phyloP scores from a whole-genome alignment of 2,113 vertebrate species.

The Australoheros scitulus region DNA sequence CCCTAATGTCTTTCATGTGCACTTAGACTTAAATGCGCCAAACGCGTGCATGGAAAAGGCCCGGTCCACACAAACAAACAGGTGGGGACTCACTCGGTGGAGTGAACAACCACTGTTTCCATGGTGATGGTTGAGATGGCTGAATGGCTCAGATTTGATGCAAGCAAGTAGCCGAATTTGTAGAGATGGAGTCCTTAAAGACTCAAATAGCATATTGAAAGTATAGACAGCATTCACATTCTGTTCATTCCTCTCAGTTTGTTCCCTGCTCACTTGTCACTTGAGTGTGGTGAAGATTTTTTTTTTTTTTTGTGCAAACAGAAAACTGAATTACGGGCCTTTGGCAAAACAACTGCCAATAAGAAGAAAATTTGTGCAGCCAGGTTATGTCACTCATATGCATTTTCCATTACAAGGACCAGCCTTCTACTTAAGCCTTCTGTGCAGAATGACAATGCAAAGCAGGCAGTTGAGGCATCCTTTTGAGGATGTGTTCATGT shows the following conservation, averaged over 20 bases:
- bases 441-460: constrained; percentile 29
- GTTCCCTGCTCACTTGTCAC: constrained; percentile 6
- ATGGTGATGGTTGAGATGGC: constrained; percentile 64
- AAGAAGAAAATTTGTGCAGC: neutral
- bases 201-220: constrained; percentile 10
- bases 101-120: constrained; percentile 65
- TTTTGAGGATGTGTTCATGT: constrained; percentile 54
- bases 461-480: constrained; percentile 22
- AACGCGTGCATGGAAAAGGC: constrained; percentile 37
- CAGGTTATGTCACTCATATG: neutral
- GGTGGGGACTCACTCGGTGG: constrained; percentile 18
- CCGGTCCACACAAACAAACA: constrained; percentile 45
- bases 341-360: neutral
- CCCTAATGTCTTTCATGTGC: neutral
- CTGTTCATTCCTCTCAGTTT: neutral
- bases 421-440: neutral
- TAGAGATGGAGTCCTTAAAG: constrained; percentile 10
- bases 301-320: neutral
- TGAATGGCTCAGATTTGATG: constrained; percentile 45
- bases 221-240: neutral
- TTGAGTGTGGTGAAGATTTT: neutral
- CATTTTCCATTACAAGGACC: constrained; percentile 11
- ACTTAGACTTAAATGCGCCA: neutral
- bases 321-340: constrained; percentile 25
- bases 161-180: constrained; percentile 26